phyloP scores from a whole-genome alignment of 35 echinoderm and acorn worm genomes.

The Heliocidaris erythrogramma region DNA sequence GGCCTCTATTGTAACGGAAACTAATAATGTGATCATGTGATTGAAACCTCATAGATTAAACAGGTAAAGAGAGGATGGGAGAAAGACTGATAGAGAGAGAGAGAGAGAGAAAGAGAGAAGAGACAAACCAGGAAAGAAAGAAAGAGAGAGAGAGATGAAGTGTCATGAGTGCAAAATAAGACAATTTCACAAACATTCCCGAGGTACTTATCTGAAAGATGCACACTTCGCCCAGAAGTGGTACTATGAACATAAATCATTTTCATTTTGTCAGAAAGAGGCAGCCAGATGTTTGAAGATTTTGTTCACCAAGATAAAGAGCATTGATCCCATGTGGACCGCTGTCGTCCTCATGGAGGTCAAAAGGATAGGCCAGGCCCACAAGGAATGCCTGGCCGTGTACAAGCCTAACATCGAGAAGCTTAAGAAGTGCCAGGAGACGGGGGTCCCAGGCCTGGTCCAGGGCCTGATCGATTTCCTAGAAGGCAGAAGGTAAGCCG shows the following conservation, averaged over 20 bases:
- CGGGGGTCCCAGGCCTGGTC: conserved; percentile 67
- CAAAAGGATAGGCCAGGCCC: conserved; percentile 71
- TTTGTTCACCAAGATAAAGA: conserved; percentile 65
- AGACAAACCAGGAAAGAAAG: no score
- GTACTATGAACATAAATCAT: not conserved
- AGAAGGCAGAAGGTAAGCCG: conserved; percentile 74
- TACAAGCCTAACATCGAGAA: conserved; percentile 39
- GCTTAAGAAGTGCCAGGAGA: conserved; percentile 45
- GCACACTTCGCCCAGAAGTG: no score
- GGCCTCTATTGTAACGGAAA: no score
- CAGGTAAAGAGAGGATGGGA: no score
- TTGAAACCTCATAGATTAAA: no score
- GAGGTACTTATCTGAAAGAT: no score
- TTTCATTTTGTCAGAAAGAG: conserved; percentile 54
- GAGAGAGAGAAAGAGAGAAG: no score
- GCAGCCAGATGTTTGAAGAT: conserved; percentile 71
- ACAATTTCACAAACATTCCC: no score
- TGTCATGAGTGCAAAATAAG: no score
- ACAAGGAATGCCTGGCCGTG: conserved; percentile 67
- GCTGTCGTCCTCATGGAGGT: conserved; percentile 78
- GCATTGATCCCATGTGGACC: conserved; percentile 64
- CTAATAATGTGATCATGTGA: no score
- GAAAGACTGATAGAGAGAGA: no score
- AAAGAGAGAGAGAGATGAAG: no score
- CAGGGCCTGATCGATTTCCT: conserved; percentile 80